Evolutionary conservation across 2,888 invertebrate species (phyloP), one percentile per base, ranked within the genome.

Genomic region (Oligia strigilis): DNA sequence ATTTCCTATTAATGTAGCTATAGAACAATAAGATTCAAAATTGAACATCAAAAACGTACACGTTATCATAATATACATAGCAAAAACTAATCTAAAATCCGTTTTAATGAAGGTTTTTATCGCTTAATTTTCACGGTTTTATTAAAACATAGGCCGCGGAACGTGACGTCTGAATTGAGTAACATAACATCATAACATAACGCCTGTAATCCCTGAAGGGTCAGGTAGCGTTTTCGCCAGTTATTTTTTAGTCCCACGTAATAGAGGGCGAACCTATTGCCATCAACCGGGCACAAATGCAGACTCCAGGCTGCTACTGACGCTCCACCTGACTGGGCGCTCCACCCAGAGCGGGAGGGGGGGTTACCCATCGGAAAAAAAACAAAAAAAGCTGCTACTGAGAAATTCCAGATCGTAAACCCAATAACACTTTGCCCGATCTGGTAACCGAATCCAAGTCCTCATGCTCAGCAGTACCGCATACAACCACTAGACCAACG

Each of bases 1-100:
- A 0, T 66, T 66, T 43, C 1, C 19, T 43, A n/a, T 43, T n/a
- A n/a, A 43, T n/a, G n/a, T 3, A 17, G 4, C 23, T 14, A 17
- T 0, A 40, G 5, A 58, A 60, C 6, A 40, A 23, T 5, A 29
- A 36, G 1, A 29, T 58, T 4, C 11, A 40, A 46, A 66, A 40
- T n/a, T 17, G 1, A 13, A 81, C 9, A 52, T n/a, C 36, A 8
- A 23, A 67, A 62, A 29, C n/a, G 2, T n/a, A 55, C 36, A 58
- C 6, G 4, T 46, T 76, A 23, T 29, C 36, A 13, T 74, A 65
- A 67, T 52, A 43, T 58, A 70, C 46, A 52, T 36, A 46, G 17
- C 60, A 58, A 80, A 73, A 84, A 64, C 23, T 58, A 65, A 84
- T 83, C 40, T 65, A 29, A 86, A 87, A 74, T 55, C 52, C 4